Base-by-base conservation (phyloP, 2,888 invertebrate genomes). In the Pristionchus fissidentatus region DNA sequence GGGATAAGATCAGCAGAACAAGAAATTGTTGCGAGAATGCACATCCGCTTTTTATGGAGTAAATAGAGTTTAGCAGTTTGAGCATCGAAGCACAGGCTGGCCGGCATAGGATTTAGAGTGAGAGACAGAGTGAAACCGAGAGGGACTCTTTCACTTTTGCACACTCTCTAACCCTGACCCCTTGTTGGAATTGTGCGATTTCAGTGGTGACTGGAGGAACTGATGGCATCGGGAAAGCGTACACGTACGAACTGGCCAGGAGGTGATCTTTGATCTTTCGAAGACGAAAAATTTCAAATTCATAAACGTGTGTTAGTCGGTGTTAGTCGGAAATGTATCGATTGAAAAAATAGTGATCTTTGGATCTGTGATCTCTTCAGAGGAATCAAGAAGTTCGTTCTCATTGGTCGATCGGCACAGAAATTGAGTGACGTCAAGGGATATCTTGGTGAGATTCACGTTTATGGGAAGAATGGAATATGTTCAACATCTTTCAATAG, bases 181-280 rank as follows among this genome's bases (percentile, higher is more conserved):
- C n/a, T n/a, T n/a, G n/a, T n/a, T n/a, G n/a, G n/a, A n/a, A 46
- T 10, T 46, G 15, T 46, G 46, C 32, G 8, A 5, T 82, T 89
- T 79, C 57, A 90, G 91, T 91, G 35, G 87, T 91, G 13, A 91
- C 91, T 1, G 91, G 91, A 55, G 89, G 89, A 38, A 92, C 92
- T 0, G 92, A 92, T 86, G 92, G 92, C 10, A 92, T 92, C 75
- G 92, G 92, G 13, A 86, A 87, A 38, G 92, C 92, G 10, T 92
- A 92, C 83, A 86, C 90, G 26, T 87, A 88, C 52, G 92, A 92
- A 62, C 79, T 92, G 60, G 90, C 90, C 13, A 85, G 84, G 70
- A 79, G 79, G 79, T 79, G 38, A 49, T 52, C 22, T 62, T 66
- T 46, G 49, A 80, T 80, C 49, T 32, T 57, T 46, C 41, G 7